A percentile compares a stretch with the other conserved stretches of the same genome.
phyloP scores from a whole-genome alignment of 2,888 invertebrate genomes.

The Drosophila anomelani region DNA sequence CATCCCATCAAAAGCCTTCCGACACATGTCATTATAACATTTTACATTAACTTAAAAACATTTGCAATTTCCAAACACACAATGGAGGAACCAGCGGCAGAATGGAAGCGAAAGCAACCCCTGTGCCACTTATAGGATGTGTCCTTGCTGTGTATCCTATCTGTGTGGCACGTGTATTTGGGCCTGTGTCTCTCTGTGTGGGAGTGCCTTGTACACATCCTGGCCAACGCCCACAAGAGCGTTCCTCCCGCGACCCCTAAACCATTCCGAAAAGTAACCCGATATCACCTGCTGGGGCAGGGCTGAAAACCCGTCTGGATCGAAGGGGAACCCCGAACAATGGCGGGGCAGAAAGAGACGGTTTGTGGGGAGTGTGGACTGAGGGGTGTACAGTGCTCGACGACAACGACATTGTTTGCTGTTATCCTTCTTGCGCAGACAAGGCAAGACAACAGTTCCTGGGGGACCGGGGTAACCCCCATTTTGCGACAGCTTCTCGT shows the following conservation, averaged over 20 bases:
- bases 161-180: slow-evolving; percentile 27
- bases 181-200: slow-evolving; percentile 20
- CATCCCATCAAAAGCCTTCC: slow-evolving; percentile 43
- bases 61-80: slow-evolving; percentile 71
- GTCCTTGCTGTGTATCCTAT: slow-evolving; percentile 19
- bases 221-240: slow-evolving; percentile 54
- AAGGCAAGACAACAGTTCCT: slow-evolving; percentile 54
- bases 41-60: slow-evolving; percentile 79
- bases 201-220: slow-evolving; percentile 37
- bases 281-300: slow-evolving; percentile 71
- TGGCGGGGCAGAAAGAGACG: slow-evolving; percentile 46
- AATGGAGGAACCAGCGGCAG: slow-evolving; percentile 46
- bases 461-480: slow-evolving; percentile 16
- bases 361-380: slow-evolving; percentile 18
- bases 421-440: slow-evolving; percentile 72
- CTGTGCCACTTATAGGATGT: slow-evolving; percentile 45
- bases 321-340: slow-evolving; percentile 46
- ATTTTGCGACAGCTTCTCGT: slow-evolving; percentile 49
- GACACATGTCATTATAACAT: slow-evolving; percentile 77
- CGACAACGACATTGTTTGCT: slow-evolving; percentile 66
- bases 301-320: slow-evolving; percentile 44
- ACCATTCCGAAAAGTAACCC: slow-evolving; percentile 49
- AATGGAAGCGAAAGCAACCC: slow-evolving; percentile 44
- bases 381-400: slow-evolving; percentile 22
- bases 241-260: slow-evolving; percentile 51